A percentile compares a stretch with the other conserved stretches of the same genome.
Evolutionary conservation across 1,140 invertebrate genomes (phyloP).

Genomic region (Drosophila rhopaloa): DNA sequence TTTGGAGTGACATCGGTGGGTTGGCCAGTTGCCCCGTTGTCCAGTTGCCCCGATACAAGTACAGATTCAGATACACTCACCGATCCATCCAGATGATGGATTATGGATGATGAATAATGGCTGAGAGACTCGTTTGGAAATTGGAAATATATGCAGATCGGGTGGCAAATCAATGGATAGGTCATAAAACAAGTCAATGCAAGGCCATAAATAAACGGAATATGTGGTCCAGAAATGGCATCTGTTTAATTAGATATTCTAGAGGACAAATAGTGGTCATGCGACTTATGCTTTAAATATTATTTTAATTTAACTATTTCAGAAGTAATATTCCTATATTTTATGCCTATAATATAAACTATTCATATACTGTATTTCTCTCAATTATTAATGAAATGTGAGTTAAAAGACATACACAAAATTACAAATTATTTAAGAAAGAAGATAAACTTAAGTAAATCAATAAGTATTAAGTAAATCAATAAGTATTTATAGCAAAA

Average conservation of each 20-base stretch:
- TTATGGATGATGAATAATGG: conserved; percentile 10
- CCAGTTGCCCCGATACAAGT: conserved; percentile 1
- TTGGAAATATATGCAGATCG: conserved; percentile 9
- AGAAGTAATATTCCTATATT: no score
- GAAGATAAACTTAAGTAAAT: no score
- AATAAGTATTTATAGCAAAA: no score
- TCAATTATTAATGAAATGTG: no score
- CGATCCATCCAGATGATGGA: conserved; percentile 4
- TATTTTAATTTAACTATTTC: no score
- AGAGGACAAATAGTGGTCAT: not conserved
- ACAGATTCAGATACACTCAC: conserved; percentile 2
- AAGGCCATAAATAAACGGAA: conserved; percentile 21
- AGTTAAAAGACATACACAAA: no score
- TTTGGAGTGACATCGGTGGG: conserved; percentile 21
- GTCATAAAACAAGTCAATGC: conserved; percentile 1
- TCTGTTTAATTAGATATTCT: not conserved
- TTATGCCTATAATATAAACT: no score
- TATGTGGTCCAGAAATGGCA: conserved; percentile 10
- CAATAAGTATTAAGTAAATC: no score
- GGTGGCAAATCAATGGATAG: conserved; percentile 7
- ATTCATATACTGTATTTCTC: no score
- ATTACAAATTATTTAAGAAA: no score
- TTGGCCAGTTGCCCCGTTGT: not conserved
- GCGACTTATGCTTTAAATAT: not conserved
- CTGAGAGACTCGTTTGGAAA: not conserved